Evolutionary conservation across 53 echinoderm and acorn worm species (phyloP).

Genomic region (Apostichopus leukothele): DNA sequence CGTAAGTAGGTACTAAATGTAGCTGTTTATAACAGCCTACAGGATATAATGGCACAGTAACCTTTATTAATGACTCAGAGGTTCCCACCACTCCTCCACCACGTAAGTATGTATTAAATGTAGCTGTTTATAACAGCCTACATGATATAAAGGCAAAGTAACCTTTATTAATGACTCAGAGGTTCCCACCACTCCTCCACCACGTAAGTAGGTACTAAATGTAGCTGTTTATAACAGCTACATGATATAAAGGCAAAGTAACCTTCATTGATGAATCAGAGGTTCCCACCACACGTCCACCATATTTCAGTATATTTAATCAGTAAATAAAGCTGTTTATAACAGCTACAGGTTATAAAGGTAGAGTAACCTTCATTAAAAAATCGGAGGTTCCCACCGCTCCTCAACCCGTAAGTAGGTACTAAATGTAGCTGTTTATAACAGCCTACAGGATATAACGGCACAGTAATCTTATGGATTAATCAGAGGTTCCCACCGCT

Average conservation of each 20-base stretch:
- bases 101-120: neutral
- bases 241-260: neutral
- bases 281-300: neutral
- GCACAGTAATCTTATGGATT: neutral
- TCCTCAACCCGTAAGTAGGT: neutral
- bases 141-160: constrained; percentile 26
- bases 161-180: constrained; percentile 10
- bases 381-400: neutral
- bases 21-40: too few relatives aligned
- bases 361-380: neutral
- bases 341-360: constrained; percentile 19
- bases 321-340: too few relatives aligned
- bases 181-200: neutral
- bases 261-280: neutral
- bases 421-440: too few relatives aligned
- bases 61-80: neutral
- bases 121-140: neutral
- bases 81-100: neutral
- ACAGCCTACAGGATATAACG: constrained; percentile 21
- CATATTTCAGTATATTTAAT: neutral
- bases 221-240: too few relatives aligned
- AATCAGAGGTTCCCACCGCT: neutral
- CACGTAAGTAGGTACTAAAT: neutral
- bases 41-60: neutral
- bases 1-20: too few relatives aligned